Percentiles rank a stretch among this genome's conserved stretches.
Evolutionary conservation across 2,113 vertebrate species (phyloP).

Genomic region (Melanocharis versteri): DNA sequence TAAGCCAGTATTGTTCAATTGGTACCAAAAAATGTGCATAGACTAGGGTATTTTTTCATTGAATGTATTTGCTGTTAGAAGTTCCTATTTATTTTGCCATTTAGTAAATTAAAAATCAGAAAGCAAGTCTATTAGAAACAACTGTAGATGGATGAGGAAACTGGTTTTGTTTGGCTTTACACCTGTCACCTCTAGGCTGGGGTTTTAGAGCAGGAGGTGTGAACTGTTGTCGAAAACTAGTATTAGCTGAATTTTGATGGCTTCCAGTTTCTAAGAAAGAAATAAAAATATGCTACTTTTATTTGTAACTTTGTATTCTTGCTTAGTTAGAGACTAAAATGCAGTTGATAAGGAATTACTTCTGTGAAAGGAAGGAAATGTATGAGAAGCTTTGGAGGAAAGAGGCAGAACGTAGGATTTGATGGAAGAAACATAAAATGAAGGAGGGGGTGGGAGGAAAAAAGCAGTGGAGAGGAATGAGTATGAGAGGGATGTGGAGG

Average conservation of each 20-base stretch:
- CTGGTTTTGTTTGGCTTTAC: background rate
- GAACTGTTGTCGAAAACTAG: background rate
- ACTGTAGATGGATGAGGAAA: background rate
- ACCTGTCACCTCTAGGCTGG: background rate
- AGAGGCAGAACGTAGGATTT: background rate
- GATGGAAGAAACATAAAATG: background rate
- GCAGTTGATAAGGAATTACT: background rate
- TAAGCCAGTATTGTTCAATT: background rate
- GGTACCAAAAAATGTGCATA: background rate
- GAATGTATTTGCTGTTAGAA: background rate
- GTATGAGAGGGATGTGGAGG: background rate
- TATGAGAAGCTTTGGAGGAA: background rate
- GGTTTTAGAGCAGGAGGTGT: background rate
- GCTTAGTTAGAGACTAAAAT: background rate
- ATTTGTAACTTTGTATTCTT: background rate
- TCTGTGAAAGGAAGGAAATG: background rate
- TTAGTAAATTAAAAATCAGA: background rate
- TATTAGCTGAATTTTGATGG: background rate
- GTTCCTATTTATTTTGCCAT: background rate
- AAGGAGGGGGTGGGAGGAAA: background rate
- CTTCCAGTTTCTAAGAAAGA: background rate
- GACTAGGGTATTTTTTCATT: background rate
- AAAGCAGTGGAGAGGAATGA: background rate
- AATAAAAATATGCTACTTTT: background rate
- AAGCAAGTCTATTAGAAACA: background rate